Base-by-base conservation (phyloP, 2,888 invertebrate genomes). In the Drosophila siamana region DNA sequence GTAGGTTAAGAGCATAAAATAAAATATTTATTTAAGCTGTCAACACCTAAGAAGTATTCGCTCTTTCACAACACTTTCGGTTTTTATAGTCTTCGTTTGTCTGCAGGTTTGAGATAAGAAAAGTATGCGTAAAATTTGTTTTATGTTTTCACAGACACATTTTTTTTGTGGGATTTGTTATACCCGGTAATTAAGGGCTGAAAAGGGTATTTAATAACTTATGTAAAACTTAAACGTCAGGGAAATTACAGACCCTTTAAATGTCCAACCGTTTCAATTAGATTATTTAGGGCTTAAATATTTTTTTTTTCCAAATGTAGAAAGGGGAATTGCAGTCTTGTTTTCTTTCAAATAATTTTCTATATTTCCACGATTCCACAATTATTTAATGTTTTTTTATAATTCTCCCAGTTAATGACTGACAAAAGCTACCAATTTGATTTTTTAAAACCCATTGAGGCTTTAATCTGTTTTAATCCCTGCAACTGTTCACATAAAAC, bases 1-100 rank as follows among this genome's bases (percentile, higher is more conserved):
- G 33, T n/a, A 33, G 33, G 33, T 33, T 33, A 33, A 33, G n/a
- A 33, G 4, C 33, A 33, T 33, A 33, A 33, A n/a, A 33, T n/a
- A n/a, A 33, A 33, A 33, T 33, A 33, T 33, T 33, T 33, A 33
- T 33, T 33, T 33, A n/a, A n/a, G 11, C 33, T n/a, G 33, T 33
- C 33, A 33, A n/a, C 33, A 33, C 33, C 33, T 33, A 5, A 33
- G 33, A 33, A 33, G 33, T 33, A n/a, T 33, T 33, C 2, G 33
- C 33, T 33, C n/a, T 33, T 5, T n/a, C n/a, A n/a, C n/a, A n/a
- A n/a, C n/a, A n/a, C 4, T 33, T 33, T 33, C 0, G n/a, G 11
- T n/a, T 33, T n/a, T 33, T n/a, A 5, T 33, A 33, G 4, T n/a
- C 1, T 33, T 11, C n/a, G n/a, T 33, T 33, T 3, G 9, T 11